These are phyloP conservation scores for Lucifuga dentata DNA, from an alignment of 2,113 vertebrate species.

Conservation along the genomic window DNA sequence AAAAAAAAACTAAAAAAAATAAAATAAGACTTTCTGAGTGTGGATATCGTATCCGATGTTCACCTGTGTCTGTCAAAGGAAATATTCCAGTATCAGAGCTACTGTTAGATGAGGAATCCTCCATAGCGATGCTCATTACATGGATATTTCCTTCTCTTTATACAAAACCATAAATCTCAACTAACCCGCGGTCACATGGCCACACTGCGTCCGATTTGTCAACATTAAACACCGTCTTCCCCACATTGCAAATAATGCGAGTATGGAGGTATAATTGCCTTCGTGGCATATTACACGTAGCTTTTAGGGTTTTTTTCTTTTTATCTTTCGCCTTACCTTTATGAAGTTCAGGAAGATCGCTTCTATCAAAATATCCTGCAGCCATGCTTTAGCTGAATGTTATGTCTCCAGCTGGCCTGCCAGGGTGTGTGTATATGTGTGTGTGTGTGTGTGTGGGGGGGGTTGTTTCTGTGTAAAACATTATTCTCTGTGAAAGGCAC, in stretches of 20 bases:
- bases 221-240: no score
- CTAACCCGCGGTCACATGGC: background rate
- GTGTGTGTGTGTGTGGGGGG: constrained; percentile 16
- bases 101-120: constrained; percentile 13
- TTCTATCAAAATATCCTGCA: constrained; percentile 28
- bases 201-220: constrained; percentile 20
- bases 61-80: no score
- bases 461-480: constrained; percentile 34
- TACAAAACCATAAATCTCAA: constrained; percentile 32
- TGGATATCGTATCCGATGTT: no score
- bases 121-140: background rate
- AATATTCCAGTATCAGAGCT: no score
- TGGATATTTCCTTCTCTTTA: constrained; percentile 14
- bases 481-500: constrained; percentile 31
- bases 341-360: constrained; percentile 2
- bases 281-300: no score
- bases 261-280: no score
- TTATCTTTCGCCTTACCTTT: background rate
- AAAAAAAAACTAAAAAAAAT: no score
- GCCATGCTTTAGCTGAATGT: constrained; percentile 11
- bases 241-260: no score
- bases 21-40: no score
- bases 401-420: constrained; percentile 2
- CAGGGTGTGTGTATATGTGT: background rate
- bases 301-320: no score